These are phyloP conservation scores for Atethmia centrago DNA, from an alignment of 2,888 invertebrate species.

Conservation along the genomic window DNA sequence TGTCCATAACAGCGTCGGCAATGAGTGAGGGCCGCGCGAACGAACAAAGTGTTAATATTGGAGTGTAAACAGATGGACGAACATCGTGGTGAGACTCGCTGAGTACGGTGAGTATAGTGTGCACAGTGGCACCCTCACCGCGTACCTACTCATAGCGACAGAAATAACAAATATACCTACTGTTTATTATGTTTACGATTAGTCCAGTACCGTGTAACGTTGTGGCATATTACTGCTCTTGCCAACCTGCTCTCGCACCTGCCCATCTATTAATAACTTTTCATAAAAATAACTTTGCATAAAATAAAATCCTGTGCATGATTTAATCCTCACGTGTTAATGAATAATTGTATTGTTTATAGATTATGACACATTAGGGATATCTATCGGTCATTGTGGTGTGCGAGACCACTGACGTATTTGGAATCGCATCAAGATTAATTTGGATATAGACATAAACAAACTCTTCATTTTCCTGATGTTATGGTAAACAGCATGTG, in stretches of 20 bases:
- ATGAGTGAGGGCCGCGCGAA: constrained; percentile 73
- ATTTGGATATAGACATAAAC: constrained; percentile 32
- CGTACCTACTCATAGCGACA: constrained; percentile 71
- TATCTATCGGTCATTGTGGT: constrained; percentile 44
- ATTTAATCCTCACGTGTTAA: constrained; percentile 49
- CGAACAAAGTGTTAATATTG: constrained; percentile 60
- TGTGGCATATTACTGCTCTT: constrained; percentile 76
- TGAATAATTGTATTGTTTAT: constrained; percentile 57
- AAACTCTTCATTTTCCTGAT: background rate
- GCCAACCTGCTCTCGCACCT: constrained; percentile 87
- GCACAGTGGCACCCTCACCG: constrained; percentile 34
- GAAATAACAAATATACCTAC: constrained; percentile 74
- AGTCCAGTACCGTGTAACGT: constrained; percentile 83
- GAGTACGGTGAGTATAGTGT: constrained; percentile 7
- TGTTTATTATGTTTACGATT: constrained; percentile 80
- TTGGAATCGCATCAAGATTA: constrained; percentile 41
- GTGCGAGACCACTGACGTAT: constrained; percentile 32
- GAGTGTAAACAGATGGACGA: constrained; percentile 65
- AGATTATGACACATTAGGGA: constrained; percentile 52
- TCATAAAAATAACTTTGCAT: constrained; percentile 81
- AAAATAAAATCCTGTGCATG: constrained; percentile 63
- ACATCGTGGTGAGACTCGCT: constrained; percentile 15
- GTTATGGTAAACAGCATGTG: constrained; percentile 1
- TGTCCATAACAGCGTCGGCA: constrained; percentile 77
- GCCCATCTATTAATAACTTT: constrained; percentile 88